Evolutionary conservation across 2,888 invertebrate species (phyloP).

Genomic region (Spisula solida): DNA sequence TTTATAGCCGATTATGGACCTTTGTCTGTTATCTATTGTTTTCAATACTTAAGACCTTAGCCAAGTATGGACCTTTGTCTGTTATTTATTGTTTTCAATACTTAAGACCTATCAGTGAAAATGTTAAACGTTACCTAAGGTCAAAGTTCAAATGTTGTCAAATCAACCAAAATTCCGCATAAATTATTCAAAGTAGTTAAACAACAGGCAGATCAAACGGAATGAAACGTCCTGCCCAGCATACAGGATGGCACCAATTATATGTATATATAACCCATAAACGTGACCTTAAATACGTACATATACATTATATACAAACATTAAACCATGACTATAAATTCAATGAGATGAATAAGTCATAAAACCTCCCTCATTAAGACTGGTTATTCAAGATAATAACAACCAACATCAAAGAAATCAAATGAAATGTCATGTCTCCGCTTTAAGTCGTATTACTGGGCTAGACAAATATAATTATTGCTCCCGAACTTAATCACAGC

Average conservation of each 20-base stretch:
- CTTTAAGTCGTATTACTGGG: constrained; percentile 19
- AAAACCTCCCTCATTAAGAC: constrained; percentile 30
- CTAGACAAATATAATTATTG: constrained; percentile 38
- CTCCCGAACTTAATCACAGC: constrained; percentile 14
- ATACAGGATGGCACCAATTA: constrained; percentile 28
- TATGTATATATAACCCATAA: constrained; percentile 21
- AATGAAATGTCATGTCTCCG: constrained; percentile 31
- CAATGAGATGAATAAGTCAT: constrained; percentile 39
- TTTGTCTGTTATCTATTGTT: background rate
- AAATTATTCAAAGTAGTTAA: constrained; percentile 19
- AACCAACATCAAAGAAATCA: constrained; percentile 35
- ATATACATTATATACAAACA: constrained; percentile 23
- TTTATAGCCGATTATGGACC: constrained; percentile 2
- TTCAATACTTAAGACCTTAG: background rate
- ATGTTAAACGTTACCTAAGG: background rate
- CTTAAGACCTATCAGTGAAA: background rate
- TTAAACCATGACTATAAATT: constrained; percentile 37
- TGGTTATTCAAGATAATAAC: constrained; percentile 32
- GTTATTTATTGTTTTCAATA: background rate
- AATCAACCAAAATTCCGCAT: constrained; percentile 12
- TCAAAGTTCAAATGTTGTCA: constrained; percentile 24
- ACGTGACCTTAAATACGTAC: background rate
- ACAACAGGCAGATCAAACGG: background rate
- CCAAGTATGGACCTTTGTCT: background rate
- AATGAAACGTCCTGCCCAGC: background rate